Percentiles rank a stretch among this genome's conserved stretches.
Conservation (phyloP, 2,888 invertebrate species). For the Microdon myrmicae region DNA sequence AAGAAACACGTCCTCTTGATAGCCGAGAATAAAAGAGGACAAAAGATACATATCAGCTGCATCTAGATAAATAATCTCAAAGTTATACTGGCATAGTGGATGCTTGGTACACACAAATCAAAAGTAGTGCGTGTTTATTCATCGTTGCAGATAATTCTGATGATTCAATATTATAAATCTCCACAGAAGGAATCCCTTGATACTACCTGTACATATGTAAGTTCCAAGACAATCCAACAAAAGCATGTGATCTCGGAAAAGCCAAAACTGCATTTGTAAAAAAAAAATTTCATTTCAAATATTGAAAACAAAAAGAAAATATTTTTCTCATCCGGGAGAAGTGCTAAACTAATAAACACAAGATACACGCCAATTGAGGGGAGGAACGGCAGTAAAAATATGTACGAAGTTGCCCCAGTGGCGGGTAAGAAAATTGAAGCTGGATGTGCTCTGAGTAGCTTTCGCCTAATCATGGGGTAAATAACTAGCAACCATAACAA, state of each 20-base stretch:
- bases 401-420: slow-evolving; percentile 78
- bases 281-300: no score
- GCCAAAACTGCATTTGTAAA: no score
- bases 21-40: no score
- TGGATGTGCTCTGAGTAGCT: slow-evolving; percentile 72
- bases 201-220: slow-evolving; percentile 35
- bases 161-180: neutral
- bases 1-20: no score
- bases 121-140: slow-evolving; percentile 23
- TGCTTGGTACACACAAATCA: slow-evolving; percentile 3
- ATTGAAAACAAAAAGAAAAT: no score
- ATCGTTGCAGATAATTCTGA: slow-evolving; percentile 9
- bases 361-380: slow-evolving; percentile 24
- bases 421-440: slow-evolving; percentile 77
- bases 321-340: no score
- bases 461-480: slow-evolving; percentile 68
- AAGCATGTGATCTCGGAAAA: no score
- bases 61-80: slow-evolving; percentile 26
- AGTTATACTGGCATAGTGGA: neutral
- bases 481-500: slow-evolving; percentile 63
- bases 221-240: no score
- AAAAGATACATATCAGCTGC: no score
- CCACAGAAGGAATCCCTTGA: slow-evolving; percentile 8
- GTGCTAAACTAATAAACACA: no score
- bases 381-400: slow-evolving; percentile 57